Evolutionary conservation across 2,888 invertebrate species (phyloP).

Genomic region (Ceriagrion tenellum): DNA sequence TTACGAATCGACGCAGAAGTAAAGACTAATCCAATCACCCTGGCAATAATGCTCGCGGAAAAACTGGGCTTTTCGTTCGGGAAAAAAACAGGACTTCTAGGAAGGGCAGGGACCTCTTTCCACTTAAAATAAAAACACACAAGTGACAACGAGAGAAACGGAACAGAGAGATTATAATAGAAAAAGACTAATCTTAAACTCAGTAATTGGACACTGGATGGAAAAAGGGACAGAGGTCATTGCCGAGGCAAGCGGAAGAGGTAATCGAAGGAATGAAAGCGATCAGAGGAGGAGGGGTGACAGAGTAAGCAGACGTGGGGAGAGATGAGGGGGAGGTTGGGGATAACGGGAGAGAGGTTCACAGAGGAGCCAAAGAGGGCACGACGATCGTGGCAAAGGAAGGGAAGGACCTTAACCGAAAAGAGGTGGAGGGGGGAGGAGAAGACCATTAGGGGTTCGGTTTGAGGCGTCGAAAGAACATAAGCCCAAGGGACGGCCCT

Average conservation of each 20-base stretch:
- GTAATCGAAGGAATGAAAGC: neutral
- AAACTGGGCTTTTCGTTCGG: neutral
- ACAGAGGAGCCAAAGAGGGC: neutral
- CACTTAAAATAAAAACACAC: neutral
- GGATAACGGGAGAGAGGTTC: neutral
- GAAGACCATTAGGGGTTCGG: conserved; percentile 27
- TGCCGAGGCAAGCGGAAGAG: neutral
- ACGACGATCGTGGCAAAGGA: neutral
- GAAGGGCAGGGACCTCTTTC: neutral
- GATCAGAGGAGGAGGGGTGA: neutral
- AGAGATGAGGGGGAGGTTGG: neutral
- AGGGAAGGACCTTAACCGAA: neutral
- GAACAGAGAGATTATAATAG: neutral
- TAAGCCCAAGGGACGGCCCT: conserved; percentile 19
- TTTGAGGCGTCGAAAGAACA: conserved; percentile 59
- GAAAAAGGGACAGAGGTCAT: neutral
- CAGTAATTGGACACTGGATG: neutral
- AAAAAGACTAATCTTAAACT: neutral
- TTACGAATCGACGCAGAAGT: neutral
- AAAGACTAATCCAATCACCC: neutral
- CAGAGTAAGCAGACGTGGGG: neutral
- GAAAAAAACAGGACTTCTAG: neutral
- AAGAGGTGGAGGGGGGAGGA: neutral
- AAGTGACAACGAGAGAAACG: neutral
- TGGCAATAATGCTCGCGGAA: neutral